Conservation (phyloP, 2,888 invertebrate genomes). For the Harmothoe impar region DNA sequence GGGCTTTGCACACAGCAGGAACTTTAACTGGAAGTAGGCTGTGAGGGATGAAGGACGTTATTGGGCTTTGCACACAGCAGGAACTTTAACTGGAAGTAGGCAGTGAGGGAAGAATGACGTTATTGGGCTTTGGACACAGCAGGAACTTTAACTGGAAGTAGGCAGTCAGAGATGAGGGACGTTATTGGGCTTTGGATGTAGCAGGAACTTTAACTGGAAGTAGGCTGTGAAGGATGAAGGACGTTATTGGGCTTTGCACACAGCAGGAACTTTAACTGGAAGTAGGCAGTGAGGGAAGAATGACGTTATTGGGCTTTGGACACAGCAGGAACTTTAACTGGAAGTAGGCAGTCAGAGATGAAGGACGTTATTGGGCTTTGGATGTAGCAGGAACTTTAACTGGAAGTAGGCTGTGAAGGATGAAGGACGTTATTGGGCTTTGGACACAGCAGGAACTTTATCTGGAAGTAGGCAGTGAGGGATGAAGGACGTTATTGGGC, state of each 20-base stretch:
- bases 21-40: not conserved
- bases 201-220: not conserved
- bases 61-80: not conserved
- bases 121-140: conserved; percentile 6
- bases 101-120: conserved; percentile 68
- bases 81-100: not conserved
- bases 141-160: not conserved
- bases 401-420: not conserved
- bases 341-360: conserved; percentile 65
- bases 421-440: too few relatives aligned
- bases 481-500: conserved; percentile 66
- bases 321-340: not conserved
- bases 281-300: not conserved
- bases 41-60: too few relatives aligned
- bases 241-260: not conserved
- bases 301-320: too few relatives aligned
- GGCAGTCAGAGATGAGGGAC: too few relatives aligned
- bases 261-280: not conserved
- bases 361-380: conserved; percentile 65
- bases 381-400: not conserved
- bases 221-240: conserved; percentile 66
- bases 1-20: not conserved
- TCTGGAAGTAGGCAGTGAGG: not conserved
- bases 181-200: too few relatives aligned
- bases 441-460: not conserved